These are phyloP conservation scores for Hyposoter didymator DNA, from an alignment of 2,888 invertebrate genomes.

Conservation along the genomic window DNA sequence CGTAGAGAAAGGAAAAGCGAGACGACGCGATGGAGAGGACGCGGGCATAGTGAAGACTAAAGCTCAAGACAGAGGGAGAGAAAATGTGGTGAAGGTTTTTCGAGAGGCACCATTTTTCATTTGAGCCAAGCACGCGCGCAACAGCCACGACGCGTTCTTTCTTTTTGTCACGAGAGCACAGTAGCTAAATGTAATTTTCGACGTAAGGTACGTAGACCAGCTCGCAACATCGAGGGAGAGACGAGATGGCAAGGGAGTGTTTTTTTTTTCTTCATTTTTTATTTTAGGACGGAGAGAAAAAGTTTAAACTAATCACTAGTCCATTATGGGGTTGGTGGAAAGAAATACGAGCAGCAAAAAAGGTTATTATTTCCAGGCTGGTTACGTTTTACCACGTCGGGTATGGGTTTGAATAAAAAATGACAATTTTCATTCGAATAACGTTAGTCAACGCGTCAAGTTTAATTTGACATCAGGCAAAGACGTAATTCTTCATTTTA, in stretches of 20 bases:
- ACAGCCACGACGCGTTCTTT: conserved; percentile 24
- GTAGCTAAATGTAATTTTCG: conserved; percentile 38
- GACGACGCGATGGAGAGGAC: conserved; percentile 5
- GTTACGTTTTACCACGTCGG: conserved; percentile 43
- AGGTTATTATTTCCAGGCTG: conserved; percentile 55
- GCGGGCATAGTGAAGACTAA: conserved; percentile 7
- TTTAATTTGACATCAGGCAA: conserved; percentile 4
- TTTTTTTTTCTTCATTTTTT: neutral
- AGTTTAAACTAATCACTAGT: conserved; percentile 56
- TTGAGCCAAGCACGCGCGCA: conserved; percentile 25
- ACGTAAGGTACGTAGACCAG: neutral
- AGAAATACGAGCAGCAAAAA: conserved; percentile 14
- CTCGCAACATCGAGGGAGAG: conserved; percentile 10
- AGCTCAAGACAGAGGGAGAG: conserved; percentile 19
- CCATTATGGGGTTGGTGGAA: conserved; percentile 40
- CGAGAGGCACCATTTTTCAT: conserved; percentile 53
- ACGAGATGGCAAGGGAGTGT: conserved; percentile 6
- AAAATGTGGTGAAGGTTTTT: conserved; percentile 26
- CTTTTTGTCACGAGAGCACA: conserved; percentile 25
- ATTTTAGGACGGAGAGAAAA: conserved; percentile 2
- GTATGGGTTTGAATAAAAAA: neutral
- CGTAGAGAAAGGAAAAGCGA: conserved; percentile 13
- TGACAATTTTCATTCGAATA: neutral
- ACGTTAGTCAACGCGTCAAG: neutral
- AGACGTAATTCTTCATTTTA: conserved; percentile 30